Evolutionary conservation across 2,797 vertebrate species (phyloP).

Genomic region (Synaphobranchus kaupii): DNA sequence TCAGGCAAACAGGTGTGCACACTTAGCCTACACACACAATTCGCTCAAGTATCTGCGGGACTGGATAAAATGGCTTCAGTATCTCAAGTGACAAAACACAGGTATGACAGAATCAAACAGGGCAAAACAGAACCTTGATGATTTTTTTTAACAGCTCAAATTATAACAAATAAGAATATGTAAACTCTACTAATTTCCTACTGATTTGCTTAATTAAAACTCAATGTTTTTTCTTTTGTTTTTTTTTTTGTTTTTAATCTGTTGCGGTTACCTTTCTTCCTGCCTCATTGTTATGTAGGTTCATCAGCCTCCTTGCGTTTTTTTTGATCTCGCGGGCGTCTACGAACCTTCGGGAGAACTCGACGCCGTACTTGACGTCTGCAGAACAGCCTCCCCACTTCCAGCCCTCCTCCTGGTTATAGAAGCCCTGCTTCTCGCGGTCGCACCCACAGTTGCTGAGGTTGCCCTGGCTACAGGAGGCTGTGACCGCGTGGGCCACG

Average conservation of each 20-base stretch:
- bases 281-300: slow-evolving; percentile 89
- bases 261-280: slow-evolving; percentile 78
- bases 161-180: background rate
- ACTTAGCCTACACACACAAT: background rate
- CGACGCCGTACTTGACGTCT: slow-evolving; percentile 86
- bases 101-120: background rate
- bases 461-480: slow-evolving; percentile 88
- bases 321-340: slow-evolving; percentile 88
- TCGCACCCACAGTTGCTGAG: slow-evolving; percentile 88
- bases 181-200: background rate
- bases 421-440: slow-evolving; percentile 86
- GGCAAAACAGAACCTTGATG: background rate
- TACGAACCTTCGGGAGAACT: slow-evolving; percentile 86
- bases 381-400: slow-evolving; percentile 89
- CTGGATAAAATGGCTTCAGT: background rate
- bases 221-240: no score
- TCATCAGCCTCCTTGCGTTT: slow-evolving; percentile 86
- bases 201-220: background rate
- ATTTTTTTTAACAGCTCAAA: background rate
- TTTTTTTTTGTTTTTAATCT: background rate
- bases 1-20: background rate
- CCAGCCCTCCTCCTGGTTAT: slow-evolving; percentile 88
- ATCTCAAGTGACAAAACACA: background rate
- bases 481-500: slow-evolving; percentile 83
- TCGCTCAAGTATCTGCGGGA: background rate